Base-by-base conservation (phyloP, 1,140 invertebrate species). In the Drosophila dunni region DNA sequence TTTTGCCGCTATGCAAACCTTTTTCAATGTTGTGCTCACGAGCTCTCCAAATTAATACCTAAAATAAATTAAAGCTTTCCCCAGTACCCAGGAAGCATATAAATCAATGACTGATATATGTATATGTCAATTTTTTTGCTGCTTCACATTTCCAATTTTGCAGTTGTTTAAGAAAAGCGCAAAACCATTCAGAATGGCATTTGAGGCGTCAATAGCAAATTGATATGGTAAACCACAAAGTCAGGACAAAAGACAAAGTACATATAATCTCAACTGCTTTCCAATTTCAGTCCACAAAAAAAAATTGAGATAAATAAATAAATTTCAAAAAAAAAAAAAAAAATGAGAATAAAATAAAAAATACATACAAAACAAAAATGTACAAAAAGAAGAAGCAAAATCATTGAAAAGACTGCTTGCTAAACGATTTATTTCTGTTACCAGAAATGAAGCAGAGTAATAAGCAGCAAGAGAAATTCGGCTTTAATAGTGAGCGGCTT, bases 371-470 rank as follows among this genome's bases (percentile, higher is more conserved):
- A 29, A 6, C 24, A 29, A 29, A 29, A 29, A 29, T 29, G 24
- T 29, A 50, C 24, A 20, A 17, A 63, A 50, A 33, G 46, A 36
- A 17, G 20, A 51, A 11, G 17, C n/a, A 50, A 65, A 65, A 53
- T 17, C 17, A 29, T 48, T 48, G 51, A 48, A 61, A 48, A 74
- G 57, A 74, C 60, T 60, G 71, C 46, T 67, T 46, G 65, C 65
- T 56, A 80, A 80, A 54, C 78, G 72, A 69, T 76, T 80, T 65
- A 74, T 73, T 79, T 79, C 77, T 62, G 64, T 74, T 73, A 69
- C 60, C 71, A 65, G 60, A 80, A 80, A 80, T 80, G 78, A 74
- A 80, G 78, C 78, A 78, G 70, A 80, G 80, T 66, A 80, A 80
- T 73, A 57, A 11, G 15, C 24, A 44, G 7, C 15, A 40, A 40